Evolutionary conservation across 2,888 invertebrate species (phyloP), one percentile per base, ranked within the genome.

Genomic region (Apamea anceps): DNA sequence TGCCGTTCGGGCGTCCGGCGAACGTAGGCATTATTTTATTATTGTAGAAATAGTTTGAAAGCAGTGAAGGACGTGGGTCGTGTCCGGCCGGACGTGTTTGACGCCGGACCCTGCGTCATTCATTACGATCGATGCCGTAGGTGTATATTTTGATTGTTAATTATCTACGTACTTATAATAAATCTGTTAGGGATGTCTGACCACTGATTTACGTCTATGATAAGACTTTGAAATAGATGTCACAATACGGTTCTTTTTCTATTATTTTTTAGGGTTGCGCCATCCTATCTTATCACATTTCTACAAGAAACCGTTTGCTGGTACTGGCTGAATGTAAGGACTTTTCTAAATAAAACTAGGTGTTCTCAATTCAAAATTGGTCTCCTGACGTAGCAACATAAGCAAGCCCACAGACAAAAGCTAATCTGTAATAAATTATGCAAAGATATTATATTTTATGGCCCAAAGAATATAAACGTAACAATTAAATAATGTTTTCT

Each of bases 61-160:
- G 90, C 91, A 87, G 89, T 94, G 95, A 92, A 92, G 92, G 94
- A 94, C 94, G 92, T 93, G 94, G 94, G 95, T 93, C 94, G 93
- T 88, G 92, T 94, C 94, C 92, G 95, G 89, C 92, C 94, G 94
- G 94, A 94, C 91, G 91, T 89, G 94, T 91, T 93, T 91, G 94
- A 90, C 96, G 96, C 93, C 93, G 94, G 93, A 91, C 91, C 93
- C 91, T 84, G 78, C 85, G 86, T 91, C 90, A 93, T 94, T 94
- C 93, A 93, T 92, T 91, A 91, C 85, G 77, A 92, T 94, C 93
- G 91, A 93, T 93, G 87, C 81, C 81, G 88, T 89, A 86, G 88
- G 89, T 90, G 90, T 89, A 89, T 87, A 87, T 89, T 91, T 90
- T 88, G 90, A 91, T 91, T 92, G 91, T 91, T 93, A 93, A 94